Evolutionary conservation across 2,888 invertebrate genomes (phyloP), one percentile per base, ranked within the genome.

Genomic region (Taenaris catops): DNA sequence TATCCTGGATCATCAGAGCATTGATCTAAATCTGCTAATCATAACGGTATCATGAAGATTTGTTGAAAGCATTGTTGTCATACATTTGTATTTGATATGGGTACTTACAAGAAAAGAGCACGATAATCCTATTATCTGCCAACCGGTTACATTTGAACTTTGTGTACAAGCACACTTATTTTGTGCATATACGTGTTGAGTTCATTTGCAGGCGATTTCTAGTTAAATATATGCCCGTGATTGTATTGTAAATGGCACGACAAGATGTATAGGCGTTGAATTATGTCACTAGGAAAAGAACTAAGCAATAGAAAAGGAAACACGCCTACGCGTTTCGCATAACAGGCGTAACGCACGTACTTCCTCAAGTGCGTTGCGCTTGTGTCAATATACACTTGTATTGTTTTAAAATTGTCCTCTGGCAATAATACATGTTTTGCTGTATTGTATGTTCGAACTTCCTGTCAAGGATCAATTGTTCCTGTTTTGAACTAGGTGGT

Each of bases 11-110:
- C 68, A 68, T 58, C 54, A 56, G 55, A 58, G 52, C 61, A 61
- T 61, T 59, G 64, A 62, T 70, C 54, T 58, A 60, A 70, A 67
- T 69, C 63, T 41, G 49, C 42, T 56, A 58, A 58, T 63, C 56
- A 58, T 75, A 79, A 78, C 75, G 75, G 75, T 50, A 49, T 49
- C 48, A 49, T 50, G 51, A 54, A 57, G 55, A 41, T 44, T 41
- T 41, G 45, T 44, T 44, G 32, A 45, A 48, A 44, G 44, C 38
- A 51, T 51, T 55, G 53, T 47, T 36, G 33, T 26, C 34, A 35
- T 29, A 25, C 11, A 20, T 46, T 47, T 46, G 40, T 45, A 35
- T 28, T 19, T 38, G 26, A 35, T 32, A 24, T 14, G 9, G 10
- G 25, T 34, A 26, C 34, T 27, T 10, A 6, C n/a, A 20, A 28